These are phyloP conservation scores for Chaunax sp. DNA, from an alignment of 2,797 vertebrate species.

Conservation along the genomic window DNA sequence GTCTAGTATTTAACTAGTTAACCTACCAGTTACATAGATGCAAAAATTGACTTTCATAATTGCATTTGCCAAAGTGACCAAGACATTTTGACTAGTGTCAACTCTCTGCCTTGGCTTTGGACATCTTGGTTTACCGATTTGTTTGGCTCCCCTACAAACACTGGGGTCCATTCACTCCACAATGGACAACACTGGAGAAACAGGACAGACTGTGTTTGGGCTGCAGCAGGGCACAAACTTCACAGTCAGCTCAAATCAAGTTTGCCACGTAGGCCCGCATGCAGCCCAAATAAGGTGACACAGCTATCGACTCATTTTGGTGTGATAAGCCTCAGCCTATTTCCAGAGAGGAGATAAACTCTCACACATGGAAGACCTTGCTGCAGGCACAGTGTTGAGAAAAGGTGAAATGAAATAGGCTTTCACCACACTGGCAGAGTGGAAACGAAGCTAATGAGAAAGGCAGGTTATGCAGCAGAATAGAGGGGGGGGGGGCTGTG, in stretches of 20 bases:
- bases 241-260: slow-evolving; percentile 52
- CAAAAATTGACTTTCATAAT: not conserved
- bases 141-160: slow-evolving; percentile 19
- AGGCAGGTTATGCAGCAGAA: not conserved
- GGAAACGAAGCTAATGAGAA: slow-evolving; percentile 18
- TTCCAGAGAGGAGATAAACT: slow-evolving; percentile 38
- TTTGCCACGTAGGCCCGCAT: slow-evolving; percentile 34
- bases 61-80: not conserved
- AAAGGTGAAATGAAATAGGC: slow-evolving; percentile 11
- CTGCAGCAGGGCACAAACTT: slow-evolving; percentile 52
- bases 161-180: slow-evolving; percentile 37
- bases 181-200: slow-evolving; percentile 37
- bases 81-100: not conserved
- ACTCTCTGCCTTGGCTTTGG: not conserved
- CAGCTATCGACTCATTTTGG: slow-evolving; percentile 13
- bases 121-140: slow-evolving; percentile 26
- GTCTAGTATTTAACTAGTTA: not conserved
- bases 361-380: slow-evolving; percentile 23
- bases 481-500: slow-evolving; percentile 11
- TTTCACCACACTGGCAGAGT: not conserved
- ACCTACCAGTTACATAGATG: not conserved
- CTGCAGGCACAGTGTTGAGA: slow-evolving; percentile 4
- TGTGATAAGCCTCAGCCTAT: slow-evolving; percentile 33
- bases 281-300: slow-evolving; percentile 46
- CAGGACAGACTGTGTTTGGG: slow-evolving; percentile 53